A percentile compares a stretch with the other conserved stretches of the same genome.
Evolutionary conservation across 1,140 invertebrate genomes (phyloP).

Genomic region (Apolygus lucorum): DNA sequence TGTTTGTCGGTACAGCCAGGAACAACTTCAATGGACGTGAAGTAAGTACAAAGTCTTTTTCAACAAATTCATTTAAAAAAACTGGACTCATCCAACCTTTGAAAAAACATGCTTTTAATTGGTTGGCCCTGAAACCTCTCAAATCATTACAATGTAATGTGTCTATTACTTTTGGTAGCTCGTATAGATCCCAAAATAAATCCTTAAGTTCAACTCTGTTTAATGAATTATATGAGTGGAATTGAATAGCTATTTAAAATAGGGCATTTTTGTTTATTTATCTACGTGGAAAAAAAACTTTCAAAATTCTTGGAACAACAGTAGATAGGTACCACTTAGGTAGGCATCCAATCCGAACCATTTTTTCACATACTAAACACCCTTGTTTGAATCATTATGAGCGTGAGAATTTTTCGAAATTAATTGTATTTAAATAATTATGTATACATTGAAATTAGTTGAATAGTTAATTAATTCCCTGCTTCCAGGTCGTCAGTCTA

Average conservation of each 20-base stretch:
- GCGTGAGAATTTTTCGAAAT: background rate
- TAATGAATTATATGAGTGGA: too few species aligned
- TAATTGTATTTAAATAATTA: background rate
- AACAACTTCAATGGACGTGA: slow-evolving; percentile 80
- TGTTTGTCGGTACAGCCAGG: slow-evolving; percentile 86
- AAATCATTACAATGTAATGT: too few species aligned
- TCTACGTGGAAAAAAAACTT: too few species aligned
- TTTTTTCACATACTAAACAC: background rate
- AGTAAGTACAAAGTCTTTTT: slow-evolving; percentile 40
- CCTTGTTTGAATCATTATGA: background rate
- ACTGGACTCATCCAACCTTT: too few species aligned
- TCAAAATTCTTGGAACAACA: background rate
- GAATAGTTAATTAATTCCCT: background rate
- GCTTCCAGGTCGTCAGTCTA: slow-evolving; percentile 38
- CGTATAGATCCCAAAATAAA: too few species aligned
- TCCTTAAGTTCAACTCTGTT: too few species aligned
- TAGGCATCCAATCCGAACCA: background rate
- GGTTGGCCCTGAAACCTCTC: too few species aligned
- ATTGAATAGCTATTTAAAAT: too few species aligned
- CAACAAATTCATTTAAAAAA: background rate
- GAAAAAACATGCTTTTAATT: too few species aligned
- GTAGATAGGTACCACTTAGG: background rate
- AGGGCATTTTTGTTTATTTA: too few species aligned
- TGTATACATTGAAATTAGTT: background rate
- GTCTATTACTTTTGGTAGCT: too few species aligned